Conservation (phyloP, 2,888 invertebrate genomes). For the Chaitophorus viminalis region DNA sequence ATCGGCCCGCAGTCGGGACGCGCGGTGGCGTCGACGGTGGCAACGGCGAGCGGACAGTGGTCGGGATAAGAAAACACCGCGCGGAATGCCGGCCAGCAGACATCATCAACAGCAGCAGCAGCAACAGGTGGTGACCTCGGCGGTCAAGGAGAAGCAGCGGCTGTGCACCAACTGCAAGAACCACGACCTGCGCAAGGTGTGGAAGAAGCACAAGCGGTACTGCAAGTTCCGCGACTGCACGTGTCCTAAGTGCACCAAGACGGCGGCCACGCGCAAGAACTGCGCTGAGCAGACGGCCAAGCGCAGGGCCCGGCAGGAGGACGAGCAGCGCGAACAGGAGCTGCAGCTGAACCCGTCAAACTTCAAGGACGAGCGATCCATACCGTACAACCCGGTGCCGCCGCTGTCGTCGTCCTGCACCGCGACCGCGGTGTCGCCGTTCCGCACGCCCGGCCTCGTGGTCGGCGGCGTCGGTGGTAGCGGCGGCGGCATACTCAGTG, state of each 20-base stretch:
- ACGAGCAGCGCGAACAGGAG: slow-evolving; percentile 59
- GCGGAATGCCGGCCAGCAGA: slow-evolving; percentile 20
- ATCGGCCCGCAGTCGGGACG: too few relatives aligned
- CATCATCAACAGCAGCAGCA: slow-evolving; percentile 7
- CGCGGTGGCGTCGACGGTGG: background rate
- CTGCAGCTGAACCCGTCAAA: slow-evolving; percentile 49
- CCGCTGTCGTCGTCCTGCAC: background rate
- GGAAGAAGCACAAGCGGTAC: slow-evolving; percentile 60
- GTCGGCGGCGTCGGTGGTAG: background rate
- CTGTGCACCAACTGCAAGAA: slow-evolving; percentile 58
- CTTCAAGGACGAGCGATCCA: slow-evolving; percentile 46
- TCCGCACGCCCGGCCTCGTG: background rate
- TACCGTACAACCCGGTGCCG: slow-evolving; percentile 19
- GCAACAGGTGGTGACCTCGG: background rate
- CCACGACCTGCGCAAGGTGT: slow-evolving; percentile 47
- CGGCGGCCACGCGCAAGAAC: slow-evolving; percentile 59
- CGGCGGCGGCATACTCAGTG: slow-evolving; percentile 15
- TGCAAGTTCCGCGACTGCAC: slow-evolving; percentile 53
- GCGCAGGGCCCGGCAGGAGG: slow-evolving; percentile 53
- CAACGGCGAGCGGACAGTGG: background rate
- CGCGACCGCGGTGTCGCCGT: background rate
- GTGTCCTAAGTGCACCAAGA: slow-evolving; percentile 54
- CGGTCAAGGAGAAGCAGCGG: slow-evolving; percentile 50
- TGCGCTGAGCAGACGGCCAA: slow-evolving; percentile 58
- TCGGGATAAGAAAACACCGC: background rate